These are phyloP conservation scores for Embiotoca jacksoni DNA, from an alignment of 2,113 vertebrate species.

Conservation along the genomic window DNA sequence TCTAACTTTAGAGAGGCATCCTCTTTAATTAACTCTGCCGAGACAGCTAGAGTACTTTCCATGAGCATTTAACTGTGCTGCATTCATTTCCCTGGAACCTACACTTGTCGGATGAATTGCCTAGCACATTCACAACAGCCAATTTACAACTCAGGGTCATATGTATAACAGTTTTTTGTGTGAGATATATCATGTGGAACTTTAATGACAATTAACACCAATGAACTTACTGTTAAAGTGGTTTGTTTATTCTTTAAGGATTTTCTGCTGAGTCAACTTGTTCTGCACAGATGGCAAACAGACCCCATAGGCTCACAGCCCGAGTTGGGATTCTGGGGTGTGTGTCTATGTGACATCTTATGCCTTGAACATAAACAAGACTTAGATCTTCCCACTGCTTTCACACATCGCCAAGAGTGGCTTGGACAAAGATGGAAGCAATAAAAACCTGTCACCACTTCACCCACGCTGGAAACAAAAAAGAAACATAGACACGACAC, in stretches of 20 bases:
- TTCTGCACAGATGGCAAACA: slow-evolving; percentile 52
- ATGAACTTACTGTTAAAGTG: slow-evolving; percentile 10
- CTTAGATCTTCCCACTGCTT: slow-evolving; percentile 75
- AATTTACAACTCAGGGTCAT: slow-evolving; percentile 27
- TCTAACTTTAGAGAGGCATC: slow-evolving; percentile 75
- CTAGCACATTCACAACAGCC: slow-evolving; percentile 11
- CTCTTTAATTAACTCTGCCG: slow-evolving; percentile 81
- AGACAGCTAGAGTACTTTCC: slow-evolving; percentile 63
- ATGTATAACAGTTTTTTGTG: background rate
- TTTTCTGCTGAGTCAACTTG: slow-evolving; percentile 25
- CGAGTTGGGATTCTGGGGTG: slow-evolving; percentile 23
- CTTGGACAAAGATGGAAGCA: slow-evolving; percentile 64
- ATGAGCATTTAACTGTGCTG: slow-evolving; percentile 53
- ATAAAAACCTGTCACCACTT: slow-evolving; percentile 67
- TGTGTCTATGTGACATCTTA: slow-evolving; percentile 46
- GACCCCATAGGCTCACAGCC: slow-evolving; percentile 13
- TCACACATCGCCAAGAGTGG: slow-evolving; percentile 67
- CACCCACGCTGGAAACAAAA: slow-evolving; percentile 45
- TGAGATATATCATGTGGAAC: slow-evolving; percentile 13
- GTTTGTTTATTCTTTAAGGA: slow-evolving; percentile 9
- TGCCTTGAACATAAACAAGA: slow-evolving; percentile 70
- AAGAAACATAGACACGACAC: slow-evolving; percentile 55
- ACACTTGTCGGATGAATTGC: slow-evolving; percentile 43
- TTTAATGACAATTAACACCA: slow-evolving; percentile 23
- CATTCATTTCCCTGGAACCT: slow-evolving; percentile 54